Base-by-base conservation (phyloP, 2,888 invertebrate species). In the Latrodectus hesperus region DNA sequence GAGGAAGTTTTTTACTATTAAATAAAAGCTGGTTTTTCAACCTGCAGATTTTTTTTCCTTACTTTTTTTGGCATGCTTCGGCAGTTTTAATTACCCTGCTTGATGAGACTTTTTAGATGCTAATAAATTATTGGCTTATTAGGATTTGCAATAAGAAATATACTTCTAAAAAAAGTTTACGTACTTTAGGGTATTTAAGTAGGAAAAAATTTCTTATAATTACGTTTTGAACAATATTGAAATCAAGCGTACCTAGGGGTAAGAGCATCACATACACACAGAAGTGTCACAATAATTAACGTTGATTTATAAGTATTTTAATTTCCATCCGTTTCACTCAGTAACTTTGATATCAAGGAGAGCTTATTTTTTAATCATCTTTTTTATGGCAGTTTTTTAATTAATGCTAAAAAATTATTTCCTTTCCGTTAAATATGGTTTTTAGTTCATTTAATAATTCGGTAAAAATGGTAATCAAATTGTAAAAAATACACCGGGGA, bases 391-490 rank as follows among this genome's bases (percentile, higher is more conserved):
- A 53, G 17, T 55, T 65, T 76, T 85, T 60, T 80, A 75, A 85
- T 75, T 79, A 67, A 60, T 53, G 76, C 64, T 83, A 75, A 74
- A 80, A 83, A 75, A 84, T 78, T 49, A 72, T 76, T 71, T 81
- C 65, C 77, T 64, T 81, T 82, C 67, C 81, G 64, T 77, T 87
- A 81, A 87, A 87, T 87, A 77, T 72, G 17, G 67, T 81, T 81
- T 87, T 87, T 87, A 65, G 77, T 87, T 87, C 86, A 77, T 87
- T 81, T 87, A 81, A 81, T 87, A 87, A 87, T 86, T 86, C 68
- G 26, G 75, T 71, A 71, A 75, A 80, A 80, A 76, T 64, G 52
- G 80, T 86, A 86, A 87, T 87, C 77, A 87, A 81, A 87, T 87
- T 87, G 76, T 52, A 81, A 77, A 87, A 86, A 85, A 68, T 77